Base-by-base conservation (phyloP, 1,140 invertebrate genomes). In the Gryon sp. region DNA sequence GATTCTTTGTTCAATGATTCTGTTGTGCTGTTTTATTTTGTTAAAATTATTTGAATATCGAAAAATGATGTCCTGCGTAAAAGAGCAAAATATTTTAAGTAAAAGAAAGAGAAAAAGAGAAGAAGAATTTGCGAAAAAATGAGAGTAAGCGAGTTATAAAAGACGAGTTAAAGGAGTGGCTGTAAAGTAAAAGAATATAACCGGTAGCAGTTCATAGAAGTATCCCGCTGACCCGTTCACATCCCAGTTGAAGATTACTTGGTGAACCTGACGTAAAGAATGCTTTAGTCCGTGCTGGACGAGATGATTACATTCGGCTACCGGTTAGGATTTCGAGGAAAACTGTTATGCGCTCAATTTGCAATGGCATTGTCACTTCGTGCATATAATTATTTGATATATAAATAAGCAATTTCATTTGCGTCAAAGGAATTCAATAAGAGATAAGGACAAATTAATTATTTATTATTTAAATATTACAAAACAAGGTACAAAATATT, bases 151-250 rank as follows among this genome's bases (percentile, higher is more conserved):
- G 43, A 57, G 48, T 60, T 43, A 52, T 46, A 60, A 76, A 53
- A 63, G 59, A 16, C 57, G 57, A 76, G 50, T 76, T 59, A 65
- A 36, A 66, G 59, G 57, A 45, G 46, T 55, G 28, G 50, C 59
- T 11, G 28, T 65, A 76, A 69, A 70, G 65, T 78, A 60, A 76
- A 79, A 62, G 65, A 79, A 76, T n/a, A n/a, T 63, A 83, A 86
- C 84, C 84, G 82, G 84, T 86, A 86, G 84, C 84, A 41, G 74
- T 80, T 84, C 79, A 57, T 68, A 78, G 77, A 83, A 80, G 80
- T 80, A 76, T 82, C 86, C 84, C 84, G 85, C 84, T 84, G 85
- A 83, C 81, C 82, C 84, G 78, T 79, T 82, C 74, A 80, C 73
- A 36, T 79, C 46, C 53, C 69, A 46, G 38, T 63, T 55, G 73